Conservation (phyloP, 2,113 vertebrate species). For the Balaeniceps rex region DNA sequence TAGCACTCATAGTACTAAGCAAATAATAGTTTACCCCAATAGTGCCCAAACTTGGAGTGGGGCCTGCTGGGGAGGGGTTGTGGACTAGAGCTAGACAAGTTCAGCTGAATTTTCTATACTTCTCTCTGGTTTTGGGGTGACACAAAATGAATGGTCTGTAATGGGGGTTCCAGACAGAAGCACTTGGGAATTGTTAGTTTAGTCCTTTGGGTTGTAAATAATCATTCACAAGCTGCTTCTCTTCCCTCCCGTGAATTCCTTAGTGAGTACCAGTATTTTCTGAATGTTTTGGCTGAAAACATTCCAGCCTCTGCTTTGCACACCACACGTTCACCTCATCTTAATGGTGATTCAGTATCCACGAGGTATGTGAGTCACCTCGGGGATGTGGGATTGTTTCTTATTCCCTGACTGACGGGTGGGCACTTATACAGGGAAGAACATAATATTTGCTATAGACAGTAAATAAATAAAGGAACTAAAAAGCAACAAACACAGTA, state of each 20-base stretch:
- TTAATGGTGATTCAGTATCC: constrained; percentile 36
- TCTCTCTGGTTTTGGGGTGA: not conserved
- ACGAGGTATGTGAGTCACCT: constrained; percentile 56
- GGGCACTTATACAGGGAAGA: not conserved
- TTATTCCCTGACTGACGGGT: not conserved
- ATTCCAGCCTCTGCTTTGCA: not conserved
- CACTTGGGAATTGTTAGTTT: not conserved
- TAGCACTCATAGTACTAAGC: not conserved
- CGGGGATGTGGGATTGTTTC: constrained; percentile 38
- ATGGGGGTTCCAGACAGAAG: not conserved
- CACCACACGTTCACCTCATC: constrained; percentile 36
- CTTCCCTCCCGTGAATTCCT: not conserved
- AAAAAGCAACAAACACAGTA: not conserved
- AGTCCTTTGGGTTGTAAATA: not conserved
- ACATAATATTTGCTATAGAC: not conserved
- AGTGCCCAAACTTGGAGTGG: not conserved
- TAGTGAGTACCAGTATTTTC: not conserved
- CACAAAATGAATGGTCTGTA: not conserved
- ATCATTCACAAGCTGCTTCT: not conserved
- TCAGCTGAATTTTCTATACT: not conserved
- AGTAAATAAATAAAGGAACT: not conserved
- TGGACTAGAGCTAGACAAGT: not conserved
- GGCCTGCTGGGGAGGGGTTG: not conserved
- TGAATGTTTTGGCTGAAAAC: constrained; percentile 18
- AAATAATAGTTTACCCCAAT: not conserved